Evolutionary conservation across 92 coral and sea anemone genomes (phyloP), one percentile per base, ranked within the genome.

Genomic region (Epizoanthus illoricatus): DNA sequence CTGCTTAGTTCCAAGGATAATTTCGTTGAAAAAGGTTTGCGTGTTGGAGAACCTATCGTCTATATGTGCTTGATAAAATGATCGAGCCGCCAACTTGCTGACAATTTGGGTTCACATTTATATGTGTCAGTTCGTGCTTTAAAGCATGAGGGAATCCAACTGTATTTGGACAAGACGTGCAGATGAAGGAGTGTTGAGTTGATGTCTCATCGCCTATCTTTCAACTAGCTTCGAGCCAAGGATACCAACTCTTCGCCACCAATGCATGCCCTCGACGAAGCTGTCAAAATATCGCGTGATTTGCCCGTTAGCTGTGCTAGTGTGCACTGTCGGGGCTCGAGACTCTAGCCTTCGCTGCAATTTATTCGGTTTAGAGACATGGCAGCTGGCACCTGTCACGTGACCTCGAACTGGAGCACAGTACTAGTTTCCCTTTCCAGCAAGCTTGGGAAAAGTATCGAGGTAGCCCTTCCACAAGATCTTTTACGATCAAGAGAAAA

Each of bases 201-300:
- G 17, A 36, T 57, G 54, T 63, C 42, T 78, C 82, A 62, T 59
- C 71, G 59, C 59, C 12, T 78, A 76, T 76, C 81, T 59, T 20
- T 12, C 23, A 57, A 13, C 59, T 43, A 12, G 82, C 82, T 43
- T 78, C 45, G 65, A 62, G 12, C 54, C 71, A 58, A 60, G 70
- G 9, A 78, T 78, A 61, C 68, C 18, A 75, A 54, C 41, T 21
- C 59, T 33, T 13, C 82, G 15, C 16, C 36, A 28, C 81, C 0
- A 5, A 5, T 16, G 36, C 39, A 58, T 75, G 81, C 81, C 81
- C 33, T 62, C 23, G 19, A 21, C 72, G 60, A 11, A 78, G 10
- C 65, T 41, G 62, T 15, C 62, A 63, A 42, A 19, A 16, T 63
- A 78, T 63, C 60, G 82, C 67, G 71, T 78, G 82, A 36, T 57